Base-by-base conservation (phyloP, 2,113 vertebrate genomes). In the Campylomormyrus tamandua region DNA sequence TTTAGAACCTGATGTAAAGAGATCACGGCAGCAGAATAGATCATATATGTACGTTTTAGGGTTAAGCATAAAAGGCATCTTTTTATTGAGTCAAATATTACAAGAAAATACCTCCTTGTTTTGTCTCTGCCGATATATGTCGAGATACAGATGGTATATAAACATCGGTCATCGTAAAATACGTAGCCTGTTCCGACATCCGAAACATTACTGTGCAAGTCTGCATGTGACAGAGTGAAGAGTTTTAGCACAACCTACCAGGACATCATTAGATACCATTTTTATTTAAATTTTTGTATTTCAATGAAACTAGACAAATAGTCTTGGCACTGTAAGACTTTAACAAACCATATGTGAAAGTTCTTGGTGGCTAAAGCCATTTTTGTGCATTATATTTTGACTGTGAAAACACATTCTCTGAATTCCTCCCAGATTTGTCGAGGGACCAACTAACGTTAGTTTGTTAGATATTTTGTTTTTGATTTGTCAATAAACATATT, bases 181-280 rank as follows among this genome's bases (percentile, higher is more conserved):
- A 24, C 48, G 74, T 89, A 90, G 74, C 80, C 87, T 86, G 83
- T 86, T 86, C 89, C 27, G 45, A 88, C 80, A 80, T 87, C 46
- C 84, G 45, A 90, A 52, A 88, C 77, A 53, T 89, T 90, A 74
- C 35, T 87, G 83, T 90, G 83, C 49, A 77, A 24, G 17, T 90
- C 52, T 91, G 91, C 89, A 90, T 91, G 89, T 89, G 21, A 49
- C 49, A 90, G 74, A 42, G 74, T 83, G 48, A 90, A 53, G 77
- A 53, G 19, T 90, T 87, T 87, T 53, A 85, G 39, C 62, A 90
- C 49, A 88, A 87, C 83, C 49, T 83, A 35, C 53, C 10, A 46
- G 6, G 39, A 89, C 21, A 35, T 10, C 35, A 45, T 83, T 83
- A 83, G 48, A 56, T 45, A 83, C 8, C 3, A 50, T 42, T 88